Conservation (phyloP, 2,797 vertebrate species). For the Phataginus tetradactyla region DNA sequence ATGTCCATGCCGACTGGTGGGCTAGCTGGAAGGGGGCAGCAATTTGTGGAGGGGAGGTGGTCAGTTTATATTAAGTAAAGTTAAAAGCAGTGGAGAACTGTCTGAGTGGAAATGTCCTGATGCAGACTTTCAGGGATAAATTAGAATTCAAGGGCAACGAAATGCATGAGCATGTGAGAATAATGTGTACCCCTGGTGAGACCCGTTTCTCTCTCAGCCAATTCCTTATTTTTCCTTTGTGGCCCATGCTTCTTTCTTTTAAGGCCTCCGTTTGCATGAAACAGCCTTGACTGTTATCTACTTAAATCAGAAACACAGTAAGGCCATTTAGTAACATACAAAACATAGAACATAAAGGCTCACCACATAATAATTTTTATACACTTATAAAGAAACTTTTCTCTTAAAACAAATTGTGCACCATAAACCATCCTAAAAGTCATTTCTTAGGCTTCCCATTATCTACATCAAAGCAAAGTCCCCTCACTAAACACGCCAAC, state of each 20-base stretch:
- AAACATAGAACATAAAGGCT: neutral
- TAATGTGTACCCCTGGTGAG: neutral
- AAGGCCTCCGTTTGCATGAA: neutral
- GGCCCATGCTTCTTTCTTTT: neutral
- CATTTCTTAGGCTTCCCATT: slow-evolving; percentile 15
- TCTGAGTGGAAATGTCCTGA: neutral
- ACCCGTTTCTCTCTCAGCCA: neutral
- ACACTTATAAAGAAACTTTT: neutral
- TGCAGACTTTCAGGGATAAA: neutral
- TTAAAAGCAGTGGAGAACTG: neutral
- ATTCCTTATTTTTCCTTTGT: neutral
- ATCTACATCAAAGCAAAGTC: neutral
- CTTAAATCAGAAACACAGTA: slow-evolving; percentile 48
- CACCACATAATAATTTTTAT: neutral
- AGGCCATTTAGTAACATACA: neutral
- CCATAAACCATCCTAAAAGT: neutral
- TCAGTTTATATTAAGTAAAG: neutral
- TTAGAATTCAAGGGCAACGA: neutral
- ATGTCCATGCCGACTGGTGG: neutral
- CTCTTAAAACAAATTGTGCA: neutral
- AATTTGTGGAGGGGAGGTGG: neutral
- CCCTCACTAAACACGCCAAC: neutral
- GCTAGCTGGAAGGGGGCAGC: neutral
- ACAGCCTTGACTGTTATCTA: neutral
- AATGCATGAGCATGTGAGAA: neutral